These are phyloP conservation scores for Mongoloraphidia duomilia DNA, from an alignment of 2,888 invertebrate species.

Conservation along the genomic window DNA sequence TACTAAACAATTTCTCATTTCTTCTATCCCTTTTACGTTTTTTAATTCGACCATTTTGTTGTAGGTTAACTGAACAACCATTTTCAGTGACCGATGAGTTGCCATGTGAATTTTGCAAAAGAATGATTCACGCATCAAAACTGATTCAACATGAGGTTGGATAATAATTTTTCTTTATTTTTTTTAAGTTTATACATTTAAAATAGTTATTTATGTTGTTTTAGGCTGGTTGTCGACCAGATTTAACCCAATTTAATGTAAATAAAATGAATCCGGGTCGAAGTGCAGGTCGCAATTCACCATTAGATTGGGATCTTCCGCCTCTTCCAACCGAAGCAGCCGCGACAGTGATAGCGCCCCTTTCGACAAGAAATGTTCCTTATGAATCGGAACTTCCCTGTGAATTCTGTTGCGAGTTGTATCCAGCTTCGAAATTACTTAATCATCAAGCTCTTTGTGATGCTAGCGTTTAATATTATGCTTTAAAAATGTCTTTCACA, in stretches of 20 bases:
- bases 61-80: too few relatives aligned
- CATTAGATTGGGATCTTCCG: not conserved
- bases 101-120: slow-evolving; percentile 41
- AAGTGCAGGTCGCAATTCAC: not conserved
- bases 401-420: slow-evolving; percentile 40
- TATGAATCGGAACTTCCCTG: slow-evolving; percentile 37
- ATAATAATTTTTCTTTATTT: not conserved
- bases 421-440: slow-evolving; percentile 36
- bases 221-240: slow-evolving; percentile 29
- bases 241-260: slow-evolving; percentile 21
- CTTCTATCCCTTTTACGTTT: too few relatives aligned
- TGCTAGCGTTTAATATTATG: not conserved
- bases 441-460: slow-evolving; percentile 37
- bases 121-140: slow-evolving; percentile 34
- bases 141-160: slow-evolving; percentile 34
- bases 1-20: too few relatives aligned
- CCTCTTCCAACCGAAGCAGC: not conserved
- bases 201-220: slow-evolving; percentile 6
- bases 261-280: not conserved
- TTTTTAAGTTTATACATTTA: not conserved
- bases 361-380: not conserved
- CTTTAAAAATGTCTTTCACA: too few relatives aligned
- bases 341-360: slow-evolving; percentile 6
- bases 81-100: slow-evolving; percentile 18
- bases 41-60: too few relatives aligned